Evolutionary conservation across 2,113 vertebrate species (phyloP).

Genomic region (Fregata magnificens): DNA sequence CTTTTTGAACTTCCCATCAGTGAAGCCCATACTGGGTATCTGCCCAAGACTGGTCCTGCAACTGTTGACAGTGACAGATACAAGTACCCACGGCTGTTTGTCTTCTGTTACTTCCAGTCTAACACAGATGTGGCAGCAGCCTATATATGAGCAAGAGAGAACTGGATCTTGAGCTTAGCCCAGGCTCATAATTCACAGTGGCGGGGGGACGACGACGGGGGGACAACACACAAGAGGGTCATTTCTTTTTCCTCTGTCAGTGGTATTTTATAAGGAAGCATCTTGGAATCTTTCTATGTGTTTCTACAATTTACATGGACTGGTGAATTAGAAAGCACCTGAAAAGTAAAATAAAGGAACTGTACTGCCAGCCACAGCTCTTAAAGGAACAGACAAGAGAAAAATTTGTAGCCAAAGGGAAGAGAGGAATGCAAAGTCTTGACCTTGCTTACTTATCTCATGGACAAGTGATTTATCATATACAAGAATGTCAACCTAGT

Average conservation of each 20-base stretch:
- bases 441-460: neutral
- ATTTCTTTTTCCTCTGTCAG: neutral
- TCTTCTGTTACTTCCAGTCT: neutral
- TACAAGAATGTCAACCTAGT: neutral
- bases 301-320: neutral
- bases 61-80: neutral
- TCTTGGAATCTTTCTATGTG: neutral
- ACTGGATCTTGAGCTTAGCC: neutral
- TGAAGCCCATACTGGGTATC: neutral
- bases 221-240: neutral
- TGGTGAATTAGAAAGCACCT: neutral
- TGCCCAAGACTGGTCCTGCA: neutral
- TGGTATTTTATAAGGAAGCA: neutral
- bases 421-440: neutral
- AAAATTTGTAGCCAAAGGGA: neutral
- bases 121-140: neutral
- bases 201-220: no score
- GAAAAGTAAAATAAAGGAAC: neutral
- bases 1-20: neutral
- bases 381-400: neutral
- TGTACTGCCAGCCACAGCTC: neutral
- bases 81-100: fast-evolving
- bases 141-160: neutral
- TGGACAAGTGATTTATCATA: neutral
- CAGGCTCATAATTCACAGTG: neutral